Evolutionary conservation across 2,888 invertebrate genomes (phyloP).

Genomic region (Antheraea yamamai): DNA sequence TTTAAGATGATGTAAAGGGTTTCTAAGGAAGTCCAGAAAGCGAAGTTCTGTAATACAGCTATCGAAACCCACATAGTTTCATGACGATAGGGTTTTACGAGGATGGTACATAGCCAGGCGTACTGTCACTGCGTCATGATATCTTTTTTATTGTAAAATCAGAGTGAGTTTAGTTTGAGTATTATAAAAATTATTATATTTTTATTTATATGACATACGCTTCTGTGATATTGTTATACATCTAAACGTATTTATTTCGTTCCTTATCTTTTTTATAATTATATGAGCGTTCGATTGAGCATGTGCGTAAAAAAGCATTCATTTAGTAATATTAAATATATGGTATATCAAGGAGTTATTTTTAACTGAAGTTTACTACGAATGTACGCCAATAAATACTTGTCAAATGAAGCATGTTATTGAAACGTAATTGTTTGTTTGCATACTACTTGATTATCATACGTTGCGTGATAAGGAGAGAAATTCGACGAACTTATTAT

Average conservation of each 20-base stretch:
- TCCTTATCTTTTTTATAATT: too few species aligned
- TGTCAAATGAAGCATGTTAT: conserved; percentile 54
- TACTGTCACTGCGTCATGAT: neutral
- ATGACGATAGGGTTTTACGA: too few species aligned
- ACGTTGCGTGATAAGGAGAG: conserved; percentile 4
- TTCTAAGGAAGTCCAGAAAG: neutral
- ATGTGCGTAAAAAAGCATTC: neutral
- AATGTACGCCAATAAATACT: conserved; percentile 32
- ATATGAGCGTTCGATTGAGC: neutral
- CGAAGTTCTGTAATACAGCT: neutral
- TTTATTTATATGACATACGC: too few species aligned
- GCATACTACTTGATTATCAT: conserved; percentile 30
- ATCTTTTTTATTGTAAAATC: neutral
- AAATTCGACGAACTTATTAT: conserved; percentile 1
- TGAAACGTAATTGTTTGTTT: conserved; percentile 36
- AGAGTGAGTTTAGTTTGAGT: neutral
- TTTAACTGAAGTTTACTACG: conserved; percentile 22
- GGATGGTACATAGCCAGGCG: too few species aligned
- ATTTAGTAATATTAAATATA: neutral
- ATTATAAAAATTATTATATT: too few species aligned
- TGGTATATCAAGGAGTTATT: conserved; percentile 1
- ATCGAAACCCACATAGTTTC: too few species aligned
- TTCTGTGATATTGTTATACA: too few species aligned
- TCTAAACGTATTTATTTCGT: too few species aligned
- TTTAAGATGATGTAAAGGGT: neutral